Conservation (phyloP, 2,113 vertebrate genomes). For the Martes martes region DNA sequence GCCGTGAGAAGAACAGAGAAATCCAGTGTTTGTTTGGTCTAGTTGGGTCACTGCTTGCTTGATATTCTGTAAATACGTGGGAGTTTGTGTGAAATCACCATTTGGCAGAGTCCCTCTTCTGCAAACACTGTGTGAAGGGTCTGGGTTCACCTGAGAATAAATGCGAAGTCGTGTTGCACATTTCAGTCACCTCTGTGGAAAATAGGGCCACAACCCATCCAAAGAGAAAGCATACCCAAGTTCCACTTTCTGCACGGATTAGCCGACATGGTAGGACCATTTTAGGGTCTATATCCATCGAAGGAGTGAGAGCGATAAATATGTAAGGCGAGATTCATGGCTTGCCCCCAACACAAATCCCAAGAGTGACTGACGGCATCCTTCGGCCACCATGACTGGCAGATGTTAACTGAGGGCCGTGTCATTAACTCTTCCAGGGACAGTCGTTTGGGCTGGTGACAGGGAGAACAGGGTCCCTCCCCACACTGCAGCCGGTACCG, state of each 20-base stretch:
- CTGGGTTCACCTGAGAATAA: not conserved
- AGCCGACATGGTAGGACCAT: too few relatives aligned
- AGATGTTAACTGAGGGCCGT: not conserved
- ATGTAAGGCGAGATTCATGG: not conserved
- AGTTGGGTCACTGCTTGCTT: not conserved
- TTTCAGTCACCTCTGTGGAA: not conserved
- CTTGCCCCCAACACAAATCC: not conserved
- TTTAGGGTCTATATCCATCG: not conserved
- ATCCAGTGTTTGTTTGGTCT: not conserved
- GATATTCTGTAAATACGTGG: not conserved
- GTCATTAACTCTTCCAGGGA: not conserved
- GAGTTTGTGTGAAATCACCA: not conserved
- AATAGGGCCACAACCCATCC: not conserved
- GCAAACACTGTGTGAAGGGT: not conserved
- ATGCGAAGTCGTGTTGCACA: not conserved
- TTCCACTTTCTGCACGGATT: not conserved
- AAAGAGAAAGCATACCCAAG: not conserved
- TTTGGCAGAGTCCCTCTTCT: not conserved
- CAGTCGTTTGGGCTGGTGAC: not conserved
- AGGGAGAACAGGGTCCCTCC: too few relatives aligned
- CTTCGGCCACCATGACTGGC: fast-evolving
- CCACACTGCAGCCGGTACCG: fast-evolving
- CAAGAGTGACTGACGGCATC: not conserved
- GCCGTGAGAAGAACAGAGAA: not conserved
- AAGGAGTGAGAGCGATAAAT: not conserved